Evolutionary conservation across 2,797 vertebrate species (phyloP), one percentile per base, ranked within the genome.

Genomic region (Lerista edwardsae): DNA sequence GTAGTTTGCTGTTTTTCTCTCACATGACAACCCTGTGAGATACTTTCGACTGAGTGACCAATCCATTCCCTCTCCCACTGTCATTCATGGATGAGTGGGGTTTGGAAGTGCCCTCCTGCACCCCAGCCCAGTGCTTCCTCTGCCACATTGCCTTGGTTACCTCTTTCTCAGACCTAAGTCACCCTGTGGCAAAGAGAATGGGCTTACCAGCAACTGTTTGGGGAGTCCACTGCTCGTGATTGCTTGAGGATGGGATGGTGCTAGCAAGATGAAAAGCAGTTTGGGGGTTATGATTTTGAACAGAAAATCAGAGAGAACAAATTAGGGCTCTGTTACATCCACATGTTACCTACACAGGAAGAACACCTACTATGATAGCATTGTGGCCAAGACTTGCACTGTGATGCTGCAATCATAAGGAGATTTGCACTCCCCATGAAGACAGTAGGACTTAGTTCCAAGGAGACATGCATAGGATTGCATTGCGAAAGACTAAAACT

Each of bases 101-200:
- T 17, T 83, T 51, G 72, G 31, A 39, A 3, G 31, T 64, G 21
- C 39, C 47, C 4, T 72, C 27, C 55, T 72, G 57, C n/a, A 73
- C 55, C 14, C 31, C 27, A 65, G 31, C 51, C 6, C 21, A 11
- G 51, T 11, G 10, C 21, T 75, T 47, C 29, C 61, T 21, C 61
- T 27, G 39, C 76, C 65, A 61, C 29, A 23, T 55, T 51, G 81
- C 44, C 27, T 41, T 67, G 25, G 47, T 55, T 17, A 36, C 65
- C 25, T 4, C 36, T 81, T 81, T 82, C 47, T 14, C 71, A 65
- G 34, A 75, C 23, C 41, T 82, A 82, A 41, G n/a, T 75, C 59
- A 74, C 39, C 69, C 39, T n/a, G 9, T 44, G 41, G 41, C 9
- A 9, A 36, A 34, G 59, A 31, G 31, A 31, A 64, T 31, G 61